These are phyloP conservation scores for Epizoanthus stellaris DNA, from an alignment of 92 coral and sea anemone genomes.

Conservation along the genomic window DNA sequence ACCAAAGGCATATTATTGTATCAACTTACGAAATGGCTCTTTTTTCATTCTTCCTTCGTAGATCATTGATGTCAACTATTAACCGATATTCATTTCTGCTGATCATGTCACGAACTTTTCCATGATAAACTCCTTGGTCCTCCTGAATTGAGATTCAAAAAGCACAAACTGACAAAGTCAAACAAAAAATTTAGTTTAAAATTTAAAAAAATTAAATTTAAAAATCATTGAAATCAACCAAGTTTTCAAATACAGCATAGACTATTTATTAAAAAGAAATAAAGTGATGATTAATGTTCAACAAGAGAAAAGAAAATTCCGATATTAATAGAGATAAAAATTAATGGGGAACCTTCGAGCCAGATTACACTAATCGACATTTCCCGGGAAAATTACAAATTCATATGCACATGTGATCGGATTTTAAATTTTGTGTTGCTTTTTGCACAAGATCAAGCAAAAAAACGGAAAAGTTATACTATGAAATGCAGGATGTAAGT, in stretches of 20 bases:
- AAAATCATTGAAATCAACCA: too few species aligned
- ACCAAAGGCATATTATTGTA: neutral
- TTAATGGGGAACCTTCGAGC: neutral
- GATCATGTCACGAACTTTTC: slow-evolving; percentile 95
- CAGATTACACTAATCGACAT: neutral
- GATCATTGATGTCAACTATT: slow-evolving; percentile 90
- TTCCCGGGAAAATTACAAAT: slow-evolving; percentile 48
- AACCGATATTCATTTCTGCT: slow-evolving; percentile 78
- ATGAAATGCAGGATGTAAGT: neutral
- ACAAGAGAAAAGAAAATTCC: too few species aligned
- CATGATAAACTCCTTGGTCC: slow-evolving; percentile 97
- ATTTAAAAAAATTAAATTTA: neutral
- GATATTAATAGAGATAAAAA: neutral
- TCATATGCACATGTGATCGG: slow-evolving; percentile 19
- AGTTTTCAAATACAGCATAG: too few species aligned
- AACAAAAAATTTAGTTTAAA: too few species aligned
- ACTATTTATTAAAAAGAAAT: too few species aligned
- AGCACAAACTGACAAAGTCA: too few species aligned
- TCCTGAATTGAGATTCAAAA: slow-evolving; percentile 55
- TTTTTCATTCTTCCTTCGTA: slow-evolving; percentile 91
- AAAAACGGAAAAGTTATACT: neutral
- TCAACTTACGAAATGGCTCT: slow-evolving; percentile 85
- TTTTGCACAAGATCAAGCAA: neutral
- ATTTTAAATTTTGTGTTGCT: neutral
- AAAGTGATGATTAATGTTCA: too few species aligned